phyloP scores from a whole-genome alignment of 2,888 invertebrate species.

The Mamestra brassicae region DNA sequence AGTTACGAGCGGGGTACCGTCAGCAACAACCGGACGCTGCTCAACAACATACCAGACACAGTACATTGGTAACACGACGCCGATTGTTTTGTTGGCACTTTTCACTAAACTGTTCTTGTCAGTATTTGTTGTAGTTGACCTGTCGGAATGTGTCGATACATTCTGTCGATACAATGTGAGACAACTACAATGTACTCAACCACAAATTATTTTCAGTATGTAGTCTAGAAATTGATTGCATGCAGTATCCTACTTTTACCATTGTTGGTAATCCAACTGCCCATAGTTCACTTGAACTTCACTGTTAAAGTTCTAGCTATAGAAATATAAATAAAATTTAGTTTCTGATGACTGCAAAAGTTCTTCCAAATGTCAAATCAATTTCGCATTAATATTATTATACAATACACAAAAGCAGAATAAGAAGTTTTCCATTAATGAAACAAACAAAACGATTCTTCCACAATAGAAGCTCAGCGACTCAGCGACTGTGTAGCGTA shows the following conservation, averaged over 20 bases:
- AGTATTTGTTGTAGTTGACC: slow-evolving; percentile 6
- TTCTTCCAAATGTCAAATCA: not conserved
- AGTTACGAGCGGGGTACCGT: slow-evolving; percentile 1
- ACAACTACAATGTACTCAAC: slow-evolving; percentile 4
- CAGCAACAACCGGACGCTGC: slow-evolving; percentile 18
- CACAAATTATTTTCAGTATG: not conserved
- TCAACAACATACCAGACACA: slow-evolving; percentile 3
- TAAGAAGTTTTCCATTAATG: slow-evolving; percentile 5
- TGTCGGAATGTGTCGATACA: not conserved
- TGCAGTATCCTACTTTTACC: not conserved
- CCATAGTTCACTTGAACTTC: too few relatives aligned
- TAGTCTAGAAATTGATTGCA: too few relatives aligned
- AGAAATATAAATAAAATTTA: not conserved
- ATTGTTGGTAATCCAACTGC: too few relatives aligned
- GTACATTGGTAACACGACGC: slow-evolving; percentile 32
- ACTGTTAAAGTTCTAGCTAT: too few relatives aligned
- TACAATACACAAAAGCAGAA: not conserved
- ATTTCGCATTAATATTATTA: not conserved
- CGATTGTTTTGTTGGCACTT: slow-evolving; percentile 36
- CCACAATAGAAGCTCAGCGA: slow-evolving; percentile 15
- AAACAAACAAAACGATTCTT: slow-evolving; percentile 28
- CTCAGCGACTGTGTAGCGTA: slow-evolving; percentile 21
- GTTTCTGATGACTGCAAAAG: not conserved
- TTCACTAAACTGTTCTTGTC: not conserved
- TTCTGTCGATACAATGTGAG: slow-evolving; percentile 11